Evolutionary conservation across 2,888 invertebrate genomes (phyloP), one percentile per base, ranked within the genome.

Genomic region (Alsophila aescularia): DNA sequence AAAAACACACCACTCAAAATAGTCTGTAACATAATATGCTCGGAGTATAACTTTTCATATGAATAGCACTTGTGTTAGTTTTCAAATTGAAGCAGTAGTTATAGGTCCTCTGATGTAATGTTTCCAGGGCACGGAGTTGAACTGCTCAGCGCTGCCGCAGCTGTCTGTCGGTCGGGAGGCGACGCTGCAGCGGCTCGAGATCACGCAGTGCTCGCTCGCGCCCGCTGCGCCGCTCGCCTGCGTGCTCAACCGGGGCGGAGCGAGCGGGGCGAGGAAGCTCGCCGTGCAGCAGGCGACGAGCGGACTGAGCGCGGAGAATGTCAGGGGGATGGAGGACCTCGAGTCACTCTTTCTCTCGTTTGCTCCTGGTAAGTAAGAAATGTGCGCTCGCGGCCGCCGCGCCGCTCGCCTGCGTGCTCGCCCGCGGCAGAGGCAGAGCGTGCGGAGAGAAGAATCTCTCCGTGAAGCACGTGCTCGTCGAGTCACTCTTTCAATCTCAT

Each of bases 201-300:
- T 52, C 21, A 47, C 2, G 7, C 12, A 3, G 54, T 70, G 6
- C 35, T 44, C 0, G 12, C 40, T 44, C 2, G 10, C 65, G 52
- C 8, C 13, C 21, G 0, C 14, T 55, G 0, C 49, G 54, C 2
- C 35, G 18, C 1, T 45, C 29, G 0, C 14, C 10, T 72, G 64
- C 48, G 44, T 53, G 12, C 12, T 13, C 13, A 5, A 2, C 12
- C 6, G 10, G 5, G 15, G 39, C 39, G 1, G 37, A 0, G 45
- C 41, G 0, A 18, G 58, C 3, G 13, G 54, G 3, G 42, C 66
- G 0, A 1, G 43, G 0, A 34, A 16, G 0, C 8, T 70, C 0
- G 7, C 12, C 0, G 24, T 66, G 0, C 4, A 3, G 0, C n/a
- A 21, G 0, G 44, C 42, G 0, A 14, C 4, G 0, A 47, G 41